Base-by-base conservation (phyloP, 2,797 vertebrate genomes). In the Mormyrops boulengeri region DNA sequence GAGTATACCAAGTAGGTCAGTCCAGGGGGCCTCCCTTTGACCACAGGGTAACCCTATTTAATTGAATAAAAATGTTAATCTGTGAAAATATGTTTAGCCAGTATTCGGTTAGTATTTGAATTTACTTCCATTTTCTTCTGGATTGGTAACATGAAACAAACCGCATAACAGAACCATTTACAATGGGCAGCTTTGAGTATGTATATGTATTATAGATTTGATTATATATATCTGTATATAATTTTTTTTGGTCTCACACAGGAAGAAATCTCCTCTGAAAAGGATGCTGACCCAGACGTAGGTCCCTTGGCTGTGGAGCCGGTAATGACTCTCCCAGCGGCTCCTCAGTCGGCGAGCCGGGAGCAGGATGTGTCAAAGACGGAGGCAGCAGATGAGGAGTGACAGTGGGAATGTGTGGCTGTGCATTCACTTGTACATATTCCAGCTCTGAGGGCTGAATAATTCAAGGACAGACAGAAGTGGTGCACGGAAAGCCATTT, bases 321-420 rank as follows among this genome's bases (percentile, higher is more conserved):
- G 88, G 94, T 91, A 14, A 92, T 93, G 19, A 92, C 94, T 91
- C 93, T 95, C 86, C 91, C 94, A 0, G 95, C 95, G 92, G 93
- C 96, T 26, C 38, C 93, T 91, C 95, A 95, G 92, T 93, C 92
- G 80, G 90, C 92, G 52, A 94, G 95, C 89, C 95, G 93, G 89
- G 96, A 96, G 92, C 93, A 95, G 19, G 94, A 95, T 26, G 93
- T 95, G 89, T 92, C 96, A 7, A 96, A 96, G 95, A 94, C 93
- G 93, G 96, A 96, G 91, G 94, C 95, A 0, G 94, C 94, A 89
- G 96, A 96, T 8, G 95, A 96, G 90, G 95, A 96, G 93, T 96
- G 95, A 96, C 90, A 92, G 90, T 49, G 47, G 89, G 89, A 91
- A 90, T 2, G 69, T 87, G 22, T 57, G 26, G 57, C 73, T 92